Base-by-base conservation (phyloP, 2,113 vertebrate genomes). In the Hypocryptadius cinnamomeus region DNA sequence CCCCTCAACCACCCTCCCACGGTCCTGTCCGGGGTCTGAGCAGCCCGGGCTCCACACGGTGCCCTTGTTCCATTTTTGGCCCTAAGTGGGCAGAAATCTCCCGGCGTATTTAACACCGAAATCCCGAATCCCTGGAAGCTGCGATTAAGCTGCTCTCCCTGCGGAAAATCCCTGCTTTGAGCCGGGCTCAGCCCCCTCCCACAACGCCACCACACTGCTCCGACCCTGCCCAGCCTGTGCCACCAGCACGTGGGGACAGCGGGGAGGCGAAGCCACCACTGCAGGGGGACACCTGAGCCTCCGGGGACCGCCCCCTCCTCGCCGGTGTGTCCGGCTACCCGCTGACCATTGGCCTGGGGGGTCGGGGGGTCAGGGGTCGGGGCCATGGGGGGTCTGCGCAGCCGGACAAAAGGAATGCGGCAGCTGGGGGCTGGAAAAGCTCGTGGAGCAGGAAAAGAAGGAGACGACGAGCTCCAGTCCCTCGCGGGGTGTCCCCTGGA, bases 11-110 rank as follows among this genome's bases (percentile, higher is more conserved):
- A 18, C 35, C 15, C 39, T 14, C 30, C 31, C 42, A 12, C 4
- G 1, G 42, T 39, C 33, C 71, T 18, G 1, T 5, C 69, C 1
- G 1, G 13, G 14, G 3, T 39, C 57, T 9, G 35, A 6, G 3
- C 8, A 3, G 35, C 71, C 35, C 42, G 3, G 2, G 45, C 85
- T 51, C 69, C 44, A 10, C 48, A 7, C 1, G 24, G 4, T 69
- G 73, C 53, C 88, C 63, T 68, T 3, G 51, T 91, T 94, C 94
- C 94, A 91, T 94, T 94, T 93, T 73, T 8, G 44, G 65, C 70
- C 81, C 66, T 89, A 87, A 95, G 92, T 66, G 84, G 31, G 40
- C 69, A 70, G 56, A 92, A 94, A 92, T 84, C 95, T 80, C 84
- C 69, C 3, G 1, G 79, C 47, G 42, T 25, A 80, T 87, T 95